Base-by-base conservation (phyloP, 1,140 invertebrate species). In the Acyrthosiphon pisum region DNA sequence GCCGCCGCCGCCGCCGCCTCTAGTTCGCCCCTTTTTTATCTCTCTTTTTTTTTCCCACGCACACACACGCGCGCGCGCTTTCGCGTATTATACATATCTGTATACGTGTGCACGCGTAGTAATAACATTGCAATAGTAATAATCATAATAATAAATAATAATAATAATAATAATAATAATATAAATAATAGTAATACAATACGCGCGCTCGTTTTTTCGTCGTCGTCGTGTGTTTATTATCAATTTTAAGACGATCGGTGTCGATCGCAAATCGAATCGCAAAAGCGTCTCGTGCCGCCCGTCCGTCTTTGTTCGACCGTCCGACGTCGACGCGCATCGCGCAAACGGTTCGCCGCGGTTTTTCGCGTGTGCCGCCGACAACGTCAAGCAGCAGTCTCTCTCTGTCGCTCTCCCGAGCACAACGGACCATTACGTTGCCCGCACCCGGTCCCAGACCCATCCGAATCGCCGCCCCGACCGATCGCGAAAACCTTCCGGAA, bases 21-120 rank as follows among this genome's bases (percentile, higher is more conserved):
- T 92, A 23, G 76, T 92, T 92, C 91, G 91, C 68, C 91, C 68
- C 56, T n/a, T 91, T 53, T 91, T 81, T 48, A 37, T 81, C 26
- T 76, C 81, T 91, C 30, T 46, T 76, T 44, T 44, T 68, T 68
- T 68, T 68, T 68, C 60, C 60, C 60, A n/a, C 60, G 30, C 35
- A 91, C 86, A 90, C 90, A 46, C 14, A 20, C 90, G 60, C 53
- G 60, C 60, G 60, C 60, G 60, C 60, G 60, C n/a, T 76, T 68
- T 76, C 60, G 60, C 60, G 14, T 76, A n/a, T 76, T 20, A 76
- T 76, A 76, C 60, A 76, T 76, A 76, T 76, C 60, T 76, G 60
- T 76, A 76, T 76, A 76, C 60, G 60, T 76, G 14, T 76, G 60
- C 60, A 76, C 60, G 60, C 60, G n/a, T 76, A 76, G 60, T 35